A percentile compares a stretch with the other conserved stretches of the same genome.
Evolutionary conservation across 2,888 invertebrate genomes (phyloP).

Genomic region (Hypena proboscidalis): DNA sequence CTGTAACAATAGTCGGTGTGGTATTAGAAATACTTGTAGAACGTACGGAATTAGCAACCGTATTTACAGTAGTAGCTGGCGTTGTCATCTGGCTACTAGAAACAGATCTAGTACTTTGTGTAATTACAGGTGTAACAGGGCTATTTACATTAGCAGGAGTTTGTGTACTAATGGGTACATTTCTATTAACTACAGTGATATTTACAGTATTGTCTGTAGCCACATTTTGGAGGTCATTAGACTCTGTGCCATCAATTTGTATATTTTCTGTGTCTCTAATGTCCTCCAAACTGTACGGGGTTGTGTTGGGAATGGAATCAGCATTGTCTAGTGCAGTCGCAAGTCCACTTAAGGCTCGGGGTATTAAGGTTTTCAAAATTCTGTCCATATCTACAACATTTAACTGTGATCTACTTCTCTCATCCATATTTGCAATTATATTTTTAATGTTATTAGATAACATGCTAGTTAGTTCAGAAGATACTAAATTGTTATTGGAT

Average conservation of each 20-base stretch:
- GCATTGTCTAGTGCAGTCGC: conserved; percentile 63
- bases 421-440: conserved; percentile 78
- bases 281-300: conserved; percentile 81
- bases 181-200: conserved; percentile 56
- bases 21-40: conserved; percentile 26
- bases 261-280: conserved; percentile 77
- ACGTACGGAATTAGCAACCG: conserved; percentile 19
- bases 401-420: conserved; percentile 75
- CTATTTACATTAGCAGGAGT: conserved; percentile 65
- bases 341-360: conserved; percentile 75
- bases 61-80: conserved; percentile 30
- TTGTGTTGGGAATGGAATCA: conserved; percentile 69
- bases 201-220: conserved; percentile 63
- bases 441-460: conserved; percentile 77
- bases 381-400: conserved; percentile 79
- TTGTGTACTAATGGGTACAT: conserved; percentile 46
- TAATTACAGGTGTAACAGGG: conserved; percentile 43
- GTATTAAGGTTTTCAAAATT: conserved; percentile 79
- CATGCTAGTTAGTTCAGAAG: conserved; percentile 84
- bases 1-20: conserved; percentile 29
- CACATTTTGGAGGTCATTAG: conserved; percentile 70
- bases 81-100: conserved; percentile 56
- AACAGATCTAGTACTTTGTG: conserved; percentile 49
- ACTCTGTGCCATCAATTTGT: conserved; percentile 51
- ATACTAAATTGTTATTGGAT: conserved; percentile 77